Evolutionary conservation across 2,113 vertebrate species (phyloP), one percentile per base, ranked within the genome.

Genomic region (Oncorhynchus kisutch): DNA sequence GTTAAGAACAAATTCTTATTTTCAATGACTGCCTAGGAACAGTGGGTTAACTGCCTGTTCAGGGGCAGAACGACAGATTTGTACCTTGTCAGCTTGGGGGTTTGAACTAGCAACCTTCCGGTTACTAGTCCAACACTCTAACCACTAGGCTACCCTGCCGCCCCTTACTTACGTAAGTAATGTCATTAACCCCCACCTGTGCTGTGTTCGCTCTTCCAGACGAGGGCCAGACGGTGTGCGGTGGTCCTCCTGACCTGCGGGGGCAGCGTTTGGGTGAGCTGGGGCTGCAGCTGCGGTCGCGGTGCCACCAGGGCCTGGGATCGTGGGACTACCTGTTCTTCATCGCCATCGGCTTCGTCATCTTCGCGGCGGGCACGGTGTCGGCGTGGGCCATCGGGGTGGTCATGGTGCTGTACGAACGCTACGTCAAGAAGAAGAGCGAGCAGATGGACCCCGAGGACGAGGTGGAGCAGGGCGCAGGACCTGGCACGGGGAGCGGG

Each of bases 271-370:
- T 94, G 34, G 89, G 89, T 0, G 91, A 94, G 70, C 92, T 91
- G 72, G 93, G 94, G 75, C 83, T 93, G 73, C 91, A 95, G 51
- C 93, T 98, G 59, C 93, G 91, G 60, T 91, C 88, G 81, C 93
- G 87, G 81, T 98, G 96, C 90, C 92, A 95, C 91, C 94, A 94
- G 20, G 93, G 90, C 51, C 92, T 98, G 73, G 82, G 94, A 76
- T 87, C 87, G 68, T 91, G 75, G 62, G 96, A 98, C 91, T 97
- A 96, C 83, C 70, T 96, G 69, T 97, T 97, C 84, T 92, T 97
- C 77, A 88, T 95, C 5, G 91, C 94, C 45, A 81, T 97, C 5
- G 96, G 96, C 86, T 95, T 96, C 78, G 93, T 96, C 85, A 98
- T 97, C 81, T 98, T 98, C 51, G 91, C 94, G 0, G 94, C 93